A percentile compares a stretch with the other conserved stretches of the same genome.
Evolutionary conservation across 53 echinoderm and acorn worm genomes (phyloP).

Genomic region (Mesocentrotus franciscanus): DNA sequence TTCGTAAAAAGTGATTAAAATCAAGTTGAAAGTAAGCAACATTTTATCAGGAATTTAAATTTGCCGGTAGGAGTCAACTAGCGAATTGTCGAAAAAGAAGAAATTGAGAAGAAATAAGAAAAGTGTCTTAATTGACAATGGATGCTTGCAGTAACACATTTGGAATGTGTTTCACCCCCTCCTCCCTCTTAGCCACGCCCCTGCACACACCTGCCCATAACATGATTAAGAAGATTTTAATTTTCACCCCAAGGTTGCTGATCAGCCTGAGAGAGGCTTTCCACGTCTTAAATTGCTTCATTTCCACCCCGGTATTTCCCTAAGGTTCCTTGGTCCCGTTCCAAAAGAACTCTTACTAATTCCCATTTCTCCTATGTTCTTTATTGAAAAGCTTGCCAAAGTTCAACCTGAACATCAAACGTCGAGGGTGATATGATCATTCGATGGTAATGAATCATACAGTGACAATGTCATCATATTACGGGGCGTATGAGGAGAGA

Average conservation of each 20-base stretch:
- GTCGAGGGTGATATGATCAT: neutral
- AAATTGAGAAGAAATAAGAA: too few species aligned
- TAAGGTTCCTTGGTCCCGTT: neutral
- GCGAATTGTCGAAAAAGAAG: too few species aligned
- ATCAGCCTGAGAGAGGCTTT: neutral
- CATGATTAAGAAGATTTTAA: neutral
- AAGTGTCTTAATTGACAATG: too few species aligned
- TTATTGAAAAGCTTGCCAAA: conserved; percentile 13
- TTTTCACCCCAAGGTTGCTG: neutral
- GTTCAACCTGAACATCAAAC: neutral
- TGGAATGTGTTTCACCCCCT: too few species aligned
- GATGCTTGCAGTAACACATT: too few species aligned
- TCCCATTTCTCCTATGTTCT: neutral
- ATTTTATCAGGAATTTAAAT: too few species aligned
- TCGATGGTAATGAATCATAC: neutral
- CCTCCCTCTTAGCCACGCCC: neutral
- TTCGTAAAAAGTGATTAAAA: too few species aligned
- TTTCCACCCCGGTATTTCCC: neutral
- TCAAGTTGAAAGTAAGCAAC: too few species aligned
- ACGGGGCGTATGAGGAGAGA: neutral
- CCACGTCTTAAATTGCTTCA: neutral
- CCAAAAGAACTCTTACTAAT: neutral
- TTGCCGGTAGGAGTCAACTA: too few species aligned
- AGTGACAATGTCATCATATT: neutral
- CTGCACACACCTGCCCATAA: neutral